A percentile compares a stretch with the other conserved stretches of the same genome.
Evolutionary conservation across 1,140 invertebrate species (phyloP).

Genomic region (Coptotermes formosanus): DNA sequence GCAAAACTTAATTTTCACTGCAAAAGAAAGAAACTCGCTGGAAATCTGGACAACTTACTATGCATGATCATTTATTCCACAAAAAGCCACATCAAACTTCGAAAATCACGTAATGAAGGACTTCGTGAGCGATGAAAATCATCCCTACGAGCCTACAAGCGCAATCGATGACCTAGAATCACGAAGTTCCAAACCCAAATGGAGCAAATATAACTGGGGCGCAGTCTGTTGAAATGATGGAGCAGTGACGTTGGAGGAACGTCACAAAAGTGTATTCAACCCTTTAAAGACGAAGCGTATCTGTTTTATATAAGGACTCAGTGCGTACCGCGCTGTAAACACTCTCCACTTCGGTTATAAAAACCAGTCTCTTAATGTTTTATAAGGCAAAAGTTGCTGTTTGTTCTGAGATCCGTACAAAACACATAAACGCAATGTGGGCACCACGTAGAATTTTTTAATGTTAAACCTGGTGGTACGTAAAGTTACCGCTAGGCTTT

Average conservation of each 20-base stretch:
- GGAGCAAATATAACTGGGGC: not conserved
- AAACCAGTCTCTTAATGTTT: no score
- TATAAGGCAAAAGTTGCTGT: no score
- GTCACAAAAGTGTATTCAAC: not conserved
- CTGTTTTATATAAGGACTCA: no score
- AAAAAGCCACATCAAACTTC: not conserved
- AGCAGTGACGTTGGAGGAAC: not conserved
- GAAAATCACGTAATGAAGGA: not conserved
- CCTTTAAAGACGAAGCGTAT: no score
- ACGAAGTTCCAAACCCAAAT: not conserved
- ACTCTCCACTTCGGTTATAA: no score
- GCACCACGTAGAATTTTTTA: no score
- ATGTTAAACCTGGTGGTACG: no score
- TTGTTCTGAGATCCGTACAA: no score
- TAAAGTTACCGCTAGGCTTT: no score
- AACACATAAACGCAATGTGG: no score
- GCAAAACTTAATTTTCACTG: not conserved
- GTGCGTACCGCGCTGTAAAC: no score
- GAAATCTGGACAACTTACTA: not conserved
- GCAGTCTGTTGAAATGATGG: not conserved
- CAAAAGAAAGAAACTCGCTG: not conserved
- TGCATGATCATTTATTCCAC: not conserved
- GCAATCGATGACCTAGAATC: not conserved
- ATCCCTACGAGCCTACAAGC: not conserved
- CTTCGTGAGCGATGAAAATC: not conserved